A percentile compares a stretch with the other conserved stretches of the same genome.
These are phyloP conservation scores for Agrotis ipsilon DNA, from an alignment of 2,888 invertebrate genomes.

Conservation along the genomic window DNA sequence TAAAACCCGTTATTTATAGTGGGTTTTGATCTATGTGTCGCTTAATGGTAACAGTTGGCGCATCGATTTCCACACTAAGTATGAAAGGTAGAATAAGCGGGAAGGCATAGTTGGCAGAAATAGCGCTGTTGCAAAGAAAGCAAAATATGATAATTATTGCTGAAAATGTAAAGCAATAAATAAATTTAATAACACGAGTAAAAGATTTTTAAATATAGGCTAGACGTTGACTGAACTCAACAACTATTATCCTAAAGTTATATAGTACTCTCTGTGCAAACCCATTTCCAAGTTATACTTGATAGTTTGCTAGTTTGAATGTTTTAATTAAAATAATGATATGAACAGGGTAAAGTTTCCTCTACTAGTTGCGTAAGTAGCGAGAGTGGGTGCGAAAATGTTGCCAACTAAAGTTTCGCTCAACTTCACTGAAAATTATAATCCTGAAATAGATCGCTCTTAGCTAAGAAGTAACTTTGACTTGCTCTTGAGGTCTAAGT, in stretches of 20 bases:
- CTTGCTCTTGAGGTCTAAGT: background rate
- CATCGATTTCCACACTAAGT: no score
- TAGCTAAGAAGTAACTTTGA: background rate
- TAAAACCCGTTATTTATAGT: no score
- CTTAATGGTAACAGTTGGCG: no score
- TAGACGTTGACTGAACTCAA: background rate
- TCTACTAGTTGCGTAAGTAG: background rate
- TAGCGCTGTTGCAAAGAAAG: no score
- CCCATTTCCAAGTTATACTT: background rate
- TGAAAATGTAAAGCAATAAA: no score
- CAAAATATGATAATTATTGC: no score
- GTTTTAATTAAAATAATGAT: constrained; percentile 1
- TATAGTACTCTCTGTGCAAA: background rate
- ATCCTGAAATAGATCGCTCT: background rate
- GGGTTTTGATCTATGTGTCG: no score
- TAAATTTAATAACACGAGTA: background rate
- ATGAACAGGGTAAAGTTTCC: constrained; percentile 7
- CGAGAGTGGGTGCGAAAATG: background rate
- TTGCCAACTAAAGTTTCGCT: background rate
- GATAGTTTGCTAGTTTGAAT: background rate
- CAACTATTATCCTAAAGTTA: background rate
- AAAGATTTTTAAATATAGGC: no score
- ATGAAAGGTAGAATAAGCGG: no score
- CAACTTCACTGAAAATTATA: background rate
- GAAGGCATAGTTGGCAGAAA: no score